Conservation (phyloP, 2,113 vertebrate species). For the Rhombomys opimus region DNA sequence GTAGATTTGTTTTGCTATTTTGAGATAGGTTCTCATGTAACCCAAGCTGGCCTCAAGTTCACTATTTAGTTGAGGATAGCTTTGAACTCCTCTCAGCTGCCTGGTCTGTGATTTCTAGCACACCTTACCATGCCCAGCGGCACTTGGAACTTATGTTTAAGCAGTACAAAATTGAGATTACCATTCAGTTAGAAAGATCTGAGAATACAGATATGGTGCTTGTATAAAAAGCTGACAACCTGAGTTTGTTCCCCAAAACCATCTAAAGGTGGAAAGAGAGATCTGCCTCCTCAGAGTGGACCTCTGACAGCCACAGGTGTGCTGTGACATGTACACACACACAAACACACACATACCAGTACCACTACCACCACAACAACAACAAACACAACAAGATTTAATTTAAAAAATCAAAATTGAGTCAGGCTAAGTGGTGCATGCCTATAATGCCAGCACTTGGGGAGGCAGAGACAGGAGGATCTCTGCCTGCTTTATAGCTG, state of each 20-base stretch:
- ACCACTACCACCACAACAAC: not conserved
- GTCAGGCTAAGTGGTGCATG: too few species aligned
- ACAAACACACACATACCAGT: too few species aligned
- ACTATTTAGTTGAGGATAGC: not conserved
- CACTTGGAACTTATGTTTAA: slow-evolving; percentile 32
- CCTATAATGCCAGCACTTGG: too few species aligned
- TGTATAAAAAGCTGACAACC: not conserved
- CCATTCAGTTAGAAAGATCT: not conserved
- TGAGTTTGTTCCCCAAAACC: not conserved
- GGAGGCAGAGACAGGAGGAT: too few species aligned
- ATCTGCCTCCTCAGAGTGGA: not conserved
- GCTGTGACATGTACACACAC: too few species aligned
- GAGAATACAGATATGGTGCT: not conserved
- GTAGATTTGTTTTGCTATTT: not conserved
- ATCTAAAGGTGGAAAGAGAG: not conserved
- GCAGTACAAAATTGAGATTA: slow-evolving; percentile 31
- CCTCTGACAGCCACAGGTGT: not conserved
- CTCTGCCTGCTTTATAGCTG: not conserved
- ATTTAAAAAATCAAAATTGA: not conserved
- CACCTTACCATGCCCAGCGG: not conserved
- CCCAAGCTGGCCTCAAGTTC: not conserved
- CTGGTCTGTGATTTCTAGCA: not conserved
- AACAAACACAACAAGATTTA: not conserved
- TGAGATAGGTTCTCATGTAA: not conserved
- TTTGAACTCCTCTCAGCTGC: not conserved